These are phyloP conservation scores for Stichodactyla mertensii DNA, from an alignment of 64 coral and sea anemone species.

Conservation along the genomic window DNA sequence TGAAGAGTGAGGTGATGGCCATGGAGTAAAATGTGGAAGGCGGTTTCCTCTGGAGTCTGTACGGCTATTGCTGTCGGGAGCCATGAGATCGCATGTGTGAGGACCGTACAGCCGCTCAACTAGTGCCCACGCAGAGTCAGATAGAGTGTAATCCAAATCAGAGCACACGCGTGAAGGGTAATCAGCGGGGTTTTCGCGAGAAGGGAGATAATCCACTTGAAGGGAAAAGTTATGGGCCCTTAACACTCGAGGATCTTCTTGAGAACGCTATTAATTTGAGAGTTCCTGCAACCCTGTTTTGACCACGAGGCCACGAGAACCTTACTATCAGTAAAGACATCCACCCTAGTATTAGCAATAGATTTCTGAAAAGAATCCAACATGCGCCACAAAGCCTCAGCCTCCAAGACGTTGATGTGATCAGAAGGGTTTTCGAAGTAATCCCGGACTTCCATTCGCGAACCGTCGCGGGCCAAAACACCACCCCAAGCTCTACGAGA, in stretches of 20 bases:
- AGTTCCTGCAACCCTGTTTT: conserved; percentile 9
- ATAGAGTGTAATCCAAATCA: conserved; percentile 30
- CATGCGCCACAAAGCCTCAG: not conserved
- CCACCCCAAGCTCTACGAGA: not conserved
- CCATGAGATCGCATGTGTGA: conserved; percentile 56
- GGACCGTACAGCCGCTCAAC: conserved; percentile 41
- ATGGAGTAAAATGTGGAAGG: conserved; percentile 13
- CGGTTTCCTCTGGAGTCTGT: not conserved
- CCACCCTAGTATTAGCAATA: conserved; percentile 16
- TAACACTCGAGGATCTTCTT: not conserved
- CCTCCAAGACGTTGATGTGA: conserved; percentile 20
- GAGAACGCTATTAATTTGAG: not conserved
- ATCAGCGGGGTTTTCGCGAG: conserved; percentile 39
- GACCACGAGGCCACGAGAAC: not conserved
- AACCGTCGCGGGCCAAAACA: not conserved
- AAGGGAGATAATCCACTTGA: conserved; percentile 22
- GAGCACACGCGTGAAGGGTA: conserved; percentile 16
- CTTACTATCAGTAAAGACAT: not conserved
- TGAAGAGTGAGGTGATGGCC: conserved; percentile 13
- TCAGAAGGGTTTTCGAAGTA: not conserved
- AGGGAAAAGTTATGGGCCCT: not conserved
- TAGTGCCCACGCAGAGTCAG: not conserved
- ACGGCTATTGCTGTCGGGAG: conserved; percentile 12
- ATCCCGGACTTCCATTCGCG: not conserved
- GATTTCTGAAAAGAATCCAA: not conserved